phyloP scores from a whole-genome alignment of 2,797 vertebrate species.

The Erpetoichthys calabaricus region DNA sequence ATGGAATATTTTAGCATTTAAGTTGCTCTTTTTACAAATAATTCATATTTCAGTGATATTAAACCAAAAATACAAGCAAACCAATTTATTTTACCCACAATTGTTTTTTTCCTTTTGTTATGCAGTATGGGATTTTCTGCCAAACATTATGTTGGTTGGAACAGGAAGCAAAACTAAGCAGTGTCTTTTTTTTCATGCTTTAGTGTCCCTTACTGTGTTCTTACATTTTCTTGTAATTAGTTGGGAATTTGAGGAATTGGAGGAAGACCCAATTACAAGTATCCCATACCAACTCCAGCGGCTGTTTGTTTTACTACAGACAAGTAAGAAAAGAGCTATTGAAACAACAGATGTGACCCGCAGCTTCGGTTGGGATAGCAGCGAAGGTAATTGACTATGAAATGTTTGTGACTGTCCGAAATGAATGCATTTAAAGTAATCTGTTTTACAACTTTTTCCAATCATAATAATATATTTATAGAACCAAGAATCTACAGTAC shows the following conservation, averaged over 20 bases:
- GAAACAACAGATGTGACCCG: conserved; percentile 95
- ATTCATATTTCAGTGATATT: no score
- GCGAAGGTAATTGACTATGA: conserved; percentile 61
- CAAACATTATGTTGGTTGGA: no score
- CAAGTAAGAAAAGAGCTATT: conserved; percentile 94
- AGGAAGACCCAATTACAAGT: conserved; percentile 90
- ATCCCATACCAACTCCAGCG: conserved; percentile 95
- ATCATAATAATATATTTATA: no score
- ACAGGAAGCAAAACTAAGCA: no score
- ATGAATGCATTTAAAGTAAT: neutral
- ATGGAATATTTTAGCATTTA: no score
- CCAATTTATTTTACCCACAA: no score
- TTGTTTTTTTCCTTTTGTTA: no score
- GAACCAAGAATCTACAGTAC: no score
- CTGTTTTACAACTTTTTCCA: neutral
- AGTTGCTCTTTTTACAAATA: no score
- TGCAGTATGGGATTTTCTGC: no score
- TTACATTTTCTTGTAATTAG: conserved; percentile 37
- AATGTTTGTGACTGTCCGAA: conserved; percentile 3
- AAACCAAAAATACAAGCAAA: no score
- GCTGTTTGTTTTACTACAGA: conserved; percentile 91
- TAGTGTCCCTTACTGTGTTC: neutral
- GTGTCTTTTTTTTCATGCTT: no score
- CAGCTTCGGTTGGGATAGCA: conserved; percentile 98
- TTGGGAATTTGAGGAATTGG: conserved; percentile 94